Percentiles rank a stretch among this genome's conserved stretches.
Conservation (phyloP, 2,888 invertebrate species). For the Synergus umbraculus region DNA sequence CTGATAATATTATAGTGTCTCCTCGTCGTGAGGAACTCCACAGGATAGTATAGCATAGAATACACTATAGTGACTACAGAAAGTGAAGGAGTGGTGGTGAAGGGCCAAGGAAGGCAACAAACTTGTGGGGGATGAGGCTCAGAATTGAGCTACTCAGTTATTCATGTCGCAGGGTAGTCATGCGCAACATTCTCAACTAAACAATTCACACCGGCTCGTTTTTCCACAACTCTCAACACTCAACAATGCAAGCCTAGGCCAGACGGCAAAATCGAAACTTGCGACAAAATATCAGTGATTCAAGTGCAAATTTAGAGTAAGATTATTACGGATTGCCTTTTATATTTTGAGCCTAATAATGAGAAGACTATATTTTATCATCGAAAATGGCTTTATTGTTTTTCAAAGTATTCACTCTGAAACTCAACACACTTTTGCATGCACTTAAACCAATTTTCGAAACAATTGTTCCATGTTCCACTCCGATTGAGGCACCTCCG, state of each 20-base stretch:
- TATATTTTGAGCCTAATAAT: too few relatives aligned
- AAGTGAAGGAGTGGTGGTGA: constrained; percentile 17
- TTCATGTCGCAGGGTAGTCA: constrained; percentile 75
- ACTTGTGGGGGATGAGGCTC: constrained; percentile 55
- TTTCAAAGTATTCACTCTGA: too few relatives aligned
- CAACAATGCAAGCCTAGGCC: constrained; percentile 53
- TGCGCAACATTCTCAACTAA: constrained; percentile 71
- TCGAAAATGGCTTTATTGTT: too few relatives aligned
- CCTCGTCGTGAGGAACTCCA: constrained; percentile 61
- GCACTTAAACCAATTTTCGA: too few relatives aligned
- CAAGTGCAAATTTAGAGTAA: not conserved
- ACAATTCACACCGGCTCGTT: constrained; percentile 67
- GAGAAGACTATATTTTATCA: too few relatives aligned
- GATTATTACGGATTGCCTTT: too few relatives aligned
- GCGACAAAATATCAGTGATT: not conserved
- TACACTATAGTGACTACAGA: constrained; percentile 49
- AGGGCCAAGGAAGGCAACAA: constrained; percentile 35
- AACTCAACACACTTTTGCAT: too few relatives aligned
- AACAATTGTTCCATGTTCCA: too few relatives aligned
- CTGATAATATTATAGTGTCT: constrained; percentile 75
- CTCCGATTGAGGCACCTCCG: too few relatives aligned
- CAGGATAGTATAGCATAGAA: constrained; percentile 54
- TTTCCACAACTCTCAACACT: constrained; percentile 57
- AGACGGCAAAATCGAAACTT: constrained; percentile 35
- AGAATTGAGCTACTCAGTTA: constrained; percentile 74